Conservation (phyloP, 2,888 invertebrate genomes). For the Heliconius erato region DNA sequence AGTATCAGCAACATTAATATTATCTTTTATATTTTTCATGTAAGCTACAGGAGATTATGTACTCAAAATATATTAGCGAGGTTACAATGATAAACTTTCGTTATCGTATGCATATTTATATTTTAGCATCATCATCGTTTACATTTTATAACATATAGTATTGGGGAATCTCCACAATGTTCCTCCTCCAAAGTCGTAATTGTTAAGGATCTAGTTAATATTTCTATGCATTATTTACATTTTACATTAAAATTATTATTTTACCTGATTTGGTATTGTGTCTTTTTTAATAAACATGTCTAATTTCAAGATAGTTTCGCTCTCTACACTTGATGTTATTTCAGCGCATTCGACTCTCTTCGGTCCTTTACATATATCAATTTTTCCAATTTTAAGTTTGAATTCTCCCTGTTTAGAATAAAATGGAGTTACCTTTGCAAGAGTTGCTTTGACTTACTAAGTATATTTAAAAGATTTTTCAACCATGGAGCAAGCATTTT, state of each 20-base stretch:
- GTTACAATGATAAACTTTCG: no score
- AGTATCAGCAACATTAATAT: not conserved
- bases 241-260: no score
- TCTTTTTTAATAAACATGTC: constrained; percentile 42
- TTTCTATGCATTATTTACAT: no score
- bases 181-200: no score
- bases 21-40: not conserved
- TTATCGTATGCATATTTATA: no score
- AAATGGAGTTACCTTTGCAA: not conserved
- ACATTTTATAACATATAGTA: no score
- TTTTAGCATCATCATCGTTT: no score
- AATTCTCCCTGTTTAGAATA: constrained; percentile 51
- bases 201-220: no score
- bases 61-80: no score
- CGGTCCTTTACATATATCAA: constrained; percentile 55
- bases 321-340: constrained; percentile 37
- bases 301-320: constrained; percentile 38
- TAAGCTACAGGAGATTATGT: not conserved
- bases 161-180: no score
- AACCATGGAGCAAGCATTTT: no score
- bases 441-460: not conserved
- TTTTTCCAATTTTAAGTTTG: constrained; percentile 42
- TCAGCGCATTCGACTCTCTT: constrained; percentile 49
- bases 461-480: no score
- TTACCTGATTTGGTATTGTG: constrained; percentile 47